phyloP scores from a whole-genome alignment of 2,113 vertebrate species.

The Entomyzon cyanotis region DNA sequence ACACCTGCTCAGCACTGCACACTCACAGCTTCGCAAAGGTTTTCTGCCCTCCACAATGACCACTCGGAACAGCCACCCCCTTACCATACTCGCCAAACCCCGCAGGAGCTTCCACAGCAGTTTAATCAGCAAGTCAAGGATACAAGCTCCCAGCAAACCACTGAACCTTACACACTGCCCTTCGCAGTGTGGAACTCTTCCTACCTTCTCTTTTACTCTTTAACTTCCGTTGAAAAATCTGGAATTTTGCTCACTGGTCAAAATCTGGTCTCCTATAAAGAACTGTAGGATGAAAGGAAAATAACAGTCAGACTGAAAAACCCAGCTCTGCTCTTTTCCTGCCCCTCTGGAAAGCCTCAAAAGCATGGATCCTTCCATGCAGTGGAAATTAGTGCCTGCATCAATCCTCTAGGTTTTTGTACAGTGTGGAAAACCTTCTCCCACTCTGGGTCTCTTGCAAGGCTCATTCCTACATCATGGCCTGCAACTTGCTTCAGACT shows the following conservation, averaged over 20 bases:
- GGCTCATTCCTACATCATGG: background rate
- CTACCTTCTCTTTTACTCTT: background rate
- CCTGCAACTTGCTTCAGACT: background rate
- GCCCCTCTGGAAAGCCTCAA: background rate
- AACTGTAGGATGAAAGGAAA: background rate
- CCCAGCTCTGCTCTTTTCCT: background rate
- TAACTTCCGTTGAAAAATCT: background rate
- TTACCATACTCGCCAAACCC: background rate
- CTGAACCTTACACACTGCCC: background rate
- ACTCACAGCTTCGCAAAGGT: background rate
- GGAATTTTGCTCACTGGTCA: background rate
- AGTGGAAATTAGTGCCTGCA: background rate
- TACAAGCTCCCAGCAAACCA: background rate
- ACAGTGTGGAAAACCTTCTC: background rate
- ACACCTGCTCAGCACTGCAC: background rate
- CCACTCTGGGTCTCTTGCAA: background rate
- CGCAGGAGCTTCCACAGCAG: background rate
- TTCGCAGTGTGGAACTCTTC: background rate
- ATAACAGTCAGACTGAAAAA: background rate
- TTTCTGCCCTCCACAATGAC: background rate
- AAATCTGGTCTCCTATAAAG: background rate
- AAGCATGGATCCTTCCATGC: background rate
- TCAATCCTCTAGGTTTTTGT: background rate
- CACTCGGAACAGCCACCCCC: background rate
- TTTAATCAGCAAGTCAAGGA: background rate